phyloP scores from a whole-genome alignment of 2,888 invertebrate genomes.

The Acanthosepion esculentum region DNA sequence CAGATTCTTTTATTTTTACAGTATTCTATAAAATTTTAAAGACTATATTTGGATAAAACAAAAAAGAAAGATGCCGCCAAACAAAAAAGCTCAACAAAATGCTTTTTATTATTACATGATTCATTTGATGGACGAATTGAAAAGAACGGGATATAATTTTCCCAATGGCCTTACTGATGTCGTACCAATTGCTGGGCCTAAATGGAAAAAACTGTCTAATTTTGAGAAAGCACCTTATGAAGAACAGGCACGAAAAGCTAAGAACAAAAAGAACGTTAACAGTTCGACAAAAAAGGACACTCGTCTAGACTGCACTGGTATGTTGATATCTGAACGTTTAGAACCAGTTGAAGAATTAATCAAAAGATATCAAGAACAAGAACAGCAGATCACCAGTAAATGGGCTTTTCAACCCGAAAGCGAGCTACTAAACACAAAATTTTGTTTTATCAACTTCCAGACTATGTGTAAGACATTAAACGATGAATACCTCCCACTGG shows the following conservation, averaged over 20 bases:
- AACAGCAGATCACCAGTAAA: neutral
- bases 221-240: neutral
- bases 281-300: neutral
- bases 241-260: neutral
- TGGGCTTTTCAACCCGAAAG: slow-evolving; percentile 48
- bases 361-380: neutral
- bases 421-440: slow-evolving; percentile 59
- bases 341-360: neutral
- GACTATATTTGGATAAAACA: neutral
- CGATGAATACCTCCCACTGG: slow-evolving; percentile 66
- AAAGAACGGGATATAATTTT: slow-evolving; percentile 59
- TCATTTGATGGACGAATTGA: slow-evolving; percentile 61
- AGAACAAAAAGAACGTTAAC: neutral
- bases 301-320: slow-evolving; percentile 55
- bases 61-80: slow-evolving; percentile 56
- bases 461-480: slow-evolving; percentile 64
- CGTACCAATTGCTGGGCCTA: slow-evolving; percentile 66
- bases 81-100: slow-evolving; percentile 64
- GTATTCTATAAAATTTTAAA: neutral
- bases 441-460: slow-evolving; percentile 68
- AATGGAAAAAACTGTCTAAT: slow-evolving; percentile 60
- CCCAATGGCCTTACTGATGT: slow-evolving; percentile 67
- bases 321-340: neutral
- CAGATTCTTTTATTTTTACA: neutral
- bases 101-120: slow-evolving; percentile 69